A percentile compares a stretch with the other conserved stretches of the same genome.
Evolutionary conservation across 1,140 invertebrate species (phyloP).

Genomic region (Drosophila persimilis): DNA sequence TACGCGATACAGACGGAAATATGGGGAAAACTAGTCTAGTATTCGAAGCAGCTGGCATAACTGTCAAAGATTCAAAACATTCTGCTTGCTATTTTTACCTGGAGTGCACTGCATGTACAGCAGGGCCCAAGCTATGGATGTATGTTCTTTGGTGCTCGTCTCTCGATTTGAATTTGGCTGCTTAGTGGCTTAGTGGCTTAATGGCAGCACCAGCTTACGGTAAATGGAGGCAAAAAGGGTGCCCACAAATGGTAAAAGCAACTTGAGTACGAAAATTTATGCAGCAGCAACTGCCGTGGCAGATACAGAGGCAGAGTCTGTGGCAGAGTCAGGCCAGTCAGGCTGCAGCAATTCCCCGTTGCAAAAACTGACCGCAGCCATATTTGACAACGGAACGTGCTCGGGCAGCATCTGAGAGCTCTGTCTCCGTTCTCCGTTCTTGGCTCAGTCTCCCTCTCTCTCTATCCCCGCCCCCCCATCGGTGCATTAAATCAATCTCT

Average conservation of each 20-base stretch:
- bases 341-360: constrained; percentile 1
- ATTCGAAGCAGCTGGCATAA: constrained; percentile 25
- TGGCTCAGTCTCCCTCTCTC: constrained; percentile 16
- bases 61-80: constrained; percentile 34
- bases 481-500: constrained; percentile 63
- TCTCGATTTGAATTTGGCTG: constrained; percentile 31
- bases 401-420: constrained; percentile 31
- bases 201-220: constrained; percentile 59
- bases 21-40: neutral
- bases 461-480: no score
- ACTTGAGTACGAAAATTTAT: constrained; percentile 70
- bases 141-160: constrained; percentile 23
- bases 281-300: constrained; percentile 34
- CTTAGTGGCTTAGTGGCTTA: constrained; percentile 37
- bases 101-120: constrained; percentile 24
- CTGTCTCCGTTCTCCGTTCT: constrained; percentile 31
- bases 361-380: constrained; percentile 73
- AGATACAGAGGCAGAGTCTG: neutral
- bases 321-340: constrained; percentile 24
- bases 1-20: no score
- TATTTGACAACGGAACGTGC: constrained; percentile 79
- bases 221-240: constrained; percentile 69
- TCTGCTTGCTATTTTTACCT: constrained; percentile 6
- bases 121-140: constrained; percentile 13
- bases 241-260: constrained; percentile 76